phyloP scores from a whole-genome alignment of 92 coral and sea anemone genomes.

The Phenganax stokvisi region DNA sequence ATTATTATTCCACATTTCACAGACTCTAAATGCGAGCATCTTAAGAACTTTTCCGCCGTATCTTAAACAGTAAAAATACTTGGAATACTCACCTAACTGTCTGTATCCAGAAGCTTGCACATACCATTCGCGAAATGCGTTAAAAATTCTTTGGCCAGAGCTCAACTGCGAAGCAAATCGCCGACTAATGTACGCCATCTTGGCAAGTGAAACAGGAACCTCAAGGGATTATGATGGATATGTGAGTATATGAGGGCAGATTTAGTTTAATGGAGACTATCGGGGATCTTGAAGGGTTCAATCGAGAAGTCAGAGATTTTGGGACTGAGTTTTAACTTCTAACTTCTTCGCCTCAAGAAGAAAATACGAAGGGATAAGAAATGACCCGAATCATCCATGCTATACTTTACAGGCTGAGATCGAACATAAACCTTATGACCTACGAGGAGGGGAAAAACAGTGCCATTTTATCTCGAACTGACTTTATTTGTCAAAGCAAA shows the following conservation, averaged over 20 bases:
- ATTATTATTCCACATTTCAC: background rate
- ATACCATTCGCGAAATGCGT: constrained; percentile 90
- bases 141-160: constrained; percentile 67
- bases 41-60: background rate
- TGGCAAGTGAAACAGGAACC: constrained; percentile 33
- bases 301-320: too few relatives aligned
- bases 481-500: too few relatives aligned
- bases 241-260: background rate
- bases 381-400: too few relatives aligned
- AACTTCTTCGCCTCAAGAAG: too few relatives aligned
- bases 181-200: constrained; percentile 92
- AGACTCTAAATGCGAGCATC: background rate
- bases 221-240: constrained; percentile 9
- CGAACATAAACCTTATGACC: too few relatives aligned
- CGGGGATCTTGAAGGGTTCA: background rate
- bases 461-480: too few relatives aligned
- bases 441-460: too few relatives aligned
- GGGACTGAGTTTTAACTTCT: too few relatives aligned
- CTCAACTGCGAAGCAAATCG: constrained; percentile 65
- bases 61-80: background rate
- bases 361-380: too few relatives aligned
- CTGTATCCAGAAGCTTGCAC: constrained; percentile 92
- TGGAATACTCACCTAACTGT: constrained; percentile 72
- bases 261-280: background rate
- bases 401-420: too few relatives aligned